A percentile compares a stretch with the other conserved stretches of the same genome.
phyloP scores from a whole-genome alignment of 2,113 vertebrate genomes.

The Muntiacus muntjak region DNA sequence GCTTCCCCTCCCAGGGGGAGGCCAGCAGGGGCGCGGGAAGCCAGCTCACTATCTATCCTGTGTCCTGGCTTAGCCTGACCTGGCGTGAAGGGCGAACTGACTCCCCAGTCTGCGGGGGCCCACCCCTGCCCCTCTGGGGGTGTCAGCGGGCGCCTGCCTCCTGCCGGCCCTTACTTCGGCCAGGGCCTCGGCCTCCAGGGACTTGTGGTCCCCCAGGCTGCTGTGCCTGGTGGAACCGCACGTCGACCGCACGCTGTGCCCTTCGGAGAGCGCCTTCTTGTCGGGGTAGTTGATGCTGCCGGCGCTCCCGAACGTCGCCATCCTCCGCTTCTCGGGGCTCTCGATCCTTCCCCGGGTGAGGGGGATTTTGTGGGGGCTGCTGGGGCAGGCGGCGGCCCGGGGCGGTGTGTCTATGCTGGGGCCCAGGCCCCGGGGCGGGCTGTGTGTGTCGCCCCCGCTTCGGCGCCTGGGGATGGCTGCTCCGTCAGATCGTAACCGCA shows the following conservation, averaged over 20 bases:
- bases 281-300: slow-evolving; percentile 97
- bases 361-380: slow-evolving; percentile 95
- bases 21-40: background rate
- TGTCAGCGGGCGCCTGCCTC: slow-evolving; percentile 7
- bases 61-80: background rate
- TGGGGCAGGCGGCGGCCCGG: slow-evolving; percentile 94
- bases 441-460: slow-evolving; percentile 91
- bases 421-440: slow-evolving; percentile 89
- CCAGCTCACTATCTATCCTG: background rate
- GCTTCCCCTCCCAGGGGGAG: background rate
- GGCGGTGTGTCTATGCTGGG: slow-evolving; percentile 92
- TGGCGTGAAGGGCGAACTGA: background rate
- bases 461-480: slow-evolving; percentile 92
- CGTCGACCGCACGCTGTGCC: slow-evolving; percentile 87
- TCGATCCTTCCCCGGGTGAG: slow-evolving; percentile 90
- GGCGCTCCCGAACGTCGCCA: slow-evolving; percentile 94
- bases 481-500: slow-evolving; percentile 93
- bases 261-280: slow-evolving; percentile 91
- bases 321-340: slow-evolving; percentile 94
- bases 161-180: slow-evolving; percentile 87
- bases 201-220: slow-evolving; percentile 98
- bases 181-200: slow-evolving; percentile 95
- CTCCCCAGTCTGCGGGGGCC: background rate
- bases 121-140: background rate
- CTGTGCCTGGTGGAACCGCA: slow-evolving; percentile 96